These are phyloP conservation scores for Megastigmus dorsalis DNA, from an alignment of 2,888 invertebrate species.

Conservation along the genomic window DNA sequence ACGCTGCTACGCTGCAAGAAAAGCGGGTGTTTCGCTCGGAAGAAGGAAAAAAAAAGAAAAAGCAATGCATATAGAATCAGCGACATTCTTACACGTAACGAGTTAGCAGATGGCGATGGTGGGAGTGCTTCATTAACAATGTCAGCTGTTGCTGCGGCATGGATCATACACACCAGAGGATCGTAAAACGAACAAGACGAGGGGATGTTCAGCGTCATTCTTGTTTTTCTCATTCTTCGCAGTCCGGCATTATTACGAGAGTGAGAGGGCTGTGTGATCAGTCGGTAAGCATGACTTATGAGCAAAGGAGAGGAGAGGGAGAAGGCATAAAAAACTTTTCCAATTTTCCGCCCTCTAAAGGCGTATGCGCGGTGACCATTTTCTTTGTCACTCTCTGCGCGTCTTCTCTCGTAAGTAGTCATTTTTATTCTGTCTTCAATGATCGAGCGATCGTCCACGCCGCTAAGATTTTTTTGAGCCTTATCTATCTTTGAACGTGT, in stretches of 20 bases:
- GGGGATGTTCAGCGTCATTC: not conserved
- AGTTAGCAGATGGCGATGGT: not conserved
- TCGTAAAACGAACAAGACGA: not conserved
- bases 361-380: not conserved
- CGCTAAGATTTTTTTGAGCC: too few relatives aligned
- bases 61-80: too few relatives aligned
- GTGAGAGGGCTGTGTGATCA: not conserved
- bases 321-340: slow-evolving; percentile 41
- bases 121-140: slow-evolving; percentile 47
- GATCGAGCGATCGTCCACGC: not conserved
- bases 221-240: not conserved
- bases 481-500: too few relatives aligned
- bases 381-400: not conserved
- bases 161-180: slow-evolving; percentile 5
- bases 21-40: not conserved
- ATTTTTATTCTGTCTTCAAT: not conserved
- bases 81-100: slow-evolving; percentile 41
- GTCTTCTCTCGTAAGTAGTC: not conserved
- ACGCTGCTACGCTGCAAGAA: not conserved
- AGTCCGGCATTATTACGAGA: not conserved
- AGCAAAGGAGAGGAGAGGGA: not conserved
- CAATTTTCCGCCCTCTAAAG: slow-evolving; percentile 38
- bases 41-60: too few relatives aligned
- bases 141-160: not conserved
- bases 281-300: slow-evolving; percentile 34